Percentiles rank a stretch among this genome's conserved stretches.
Conservation (phyloP, 2,797 vertebrate genomes). For the Dermochelys coriacea region DNA sequence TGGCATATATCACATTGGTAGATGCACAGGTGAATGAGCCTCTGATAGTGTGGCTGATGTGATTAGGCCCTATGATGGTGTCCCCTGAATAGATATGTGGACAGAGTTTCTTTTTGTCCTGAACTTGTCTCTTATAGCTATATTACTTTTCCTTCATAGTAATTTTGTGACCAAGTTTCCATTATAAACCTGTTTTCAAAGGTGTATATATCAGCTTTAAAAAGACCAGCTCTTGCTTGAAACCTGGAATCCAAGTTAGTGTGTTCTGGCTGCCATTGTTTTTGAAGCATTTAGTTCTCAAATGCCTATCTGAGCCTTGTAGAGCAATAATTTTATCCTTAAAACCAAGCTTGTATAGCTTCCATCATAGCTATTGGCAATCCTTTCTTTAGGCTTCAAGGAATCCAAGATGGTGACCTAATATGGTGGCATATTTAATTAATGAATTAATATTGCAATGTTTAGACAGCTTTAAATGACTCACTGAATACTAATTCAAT, state of each 20-base stretch:
- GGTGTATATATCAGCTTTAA: neutral
- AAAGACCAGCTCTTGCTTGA: neutral
- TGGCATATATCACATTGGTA: too few relatives aligned
- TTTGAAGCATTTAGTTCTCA: constrained; percentile 13
- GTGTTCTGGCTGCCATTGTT: neutral
- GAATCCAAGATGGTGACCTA: neutral
- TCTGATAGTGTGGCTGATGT: too few relatives aligned
- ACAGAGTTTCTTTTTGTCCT: too few relatives aligned
- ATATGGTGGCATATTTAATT: neutral
- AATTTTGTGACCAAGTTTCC: constrained; percentile 21
- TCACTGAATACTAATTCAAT: neutral
- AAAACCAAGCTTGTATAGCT: constrained; percentile 9
- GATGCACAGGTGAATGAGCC: too few relatives aligned
- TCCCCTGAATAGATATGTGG: too few relatives aligned
- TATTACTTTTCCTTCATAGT: neutral
- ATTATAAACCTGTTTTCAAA: neutral
- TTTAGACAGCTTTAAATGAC: neutral
- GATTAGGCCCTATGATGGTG: too few relatives aligned
- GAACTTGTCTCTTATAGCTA: neutral
- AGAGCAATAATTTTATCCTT: constrained; percentile 25
- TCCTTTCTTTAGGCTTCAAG: neutral
- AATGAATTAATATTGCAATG: too few relatives aligned
- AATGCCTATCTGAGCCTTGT: neutral
- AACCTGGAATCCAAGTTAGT: neutral
- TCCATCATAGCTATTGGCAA: neutral